Base-by-base conservation (phyloP, 2,888 invertebrate species). In the Brenthis ino region DNA sequence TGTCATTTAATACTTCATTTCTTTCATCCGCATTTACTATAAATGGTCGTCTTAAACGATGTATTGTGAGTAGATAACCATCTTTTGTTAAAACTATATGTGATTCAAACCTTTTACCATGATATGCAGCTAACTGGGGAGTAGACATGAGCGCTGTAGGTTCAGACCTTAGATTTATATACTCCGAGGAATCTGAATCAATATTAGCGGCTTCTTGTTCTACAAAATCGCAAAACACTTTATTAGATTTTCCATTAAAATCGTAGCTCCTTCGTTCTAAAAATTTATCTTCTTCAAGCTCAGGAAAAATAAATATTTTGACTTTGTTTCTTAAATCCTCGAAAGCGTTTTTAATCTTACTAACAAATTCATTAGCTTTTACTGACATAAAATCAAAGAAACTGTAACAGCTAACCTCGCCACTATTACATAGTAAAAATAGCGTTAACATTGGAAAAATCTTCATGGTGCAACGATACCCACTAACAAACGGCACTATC, bases 41-140 rank as follows among this genome's bases (percentile, higher is more conserved):
- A 75, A 93, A 93, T 0, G 97, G 96, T 11, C 37, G 96, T 3
- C 37, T 8, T 79, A 98, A 97, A 72, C 98, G 94, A 80, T 98
- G 98, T 58, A 98, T 74, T 3, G 95, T 95, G 58, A 98, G 89
- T 57, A 98, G 93, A 84, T 97, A 98, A 1, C 97, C 98, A 84
- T 98, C 98, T 33, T 95, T 93, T 0, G 98, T 98, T 64, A 94
- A 85, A 0, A 96, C 93, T 0, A 93, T 91, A 78, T 97, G 96
- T 0, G 95, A 94, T 85, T 97, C 96, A 0, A 95, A 93, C 0
- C 94, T 91, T 82, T 96, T 97, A 50, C 95, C 96, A 70, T 95
- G 93, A 55, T 92, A 72, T 0, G 88, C 89, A 8, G 93, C 86
- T 33, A 93, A 74, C 66, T 93, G 91, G 2, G 91, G 89, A 2